Base-by-base conservation (phyloP, 2,888 invertebrate species). In the Drosophila diplacantha region DNA sequence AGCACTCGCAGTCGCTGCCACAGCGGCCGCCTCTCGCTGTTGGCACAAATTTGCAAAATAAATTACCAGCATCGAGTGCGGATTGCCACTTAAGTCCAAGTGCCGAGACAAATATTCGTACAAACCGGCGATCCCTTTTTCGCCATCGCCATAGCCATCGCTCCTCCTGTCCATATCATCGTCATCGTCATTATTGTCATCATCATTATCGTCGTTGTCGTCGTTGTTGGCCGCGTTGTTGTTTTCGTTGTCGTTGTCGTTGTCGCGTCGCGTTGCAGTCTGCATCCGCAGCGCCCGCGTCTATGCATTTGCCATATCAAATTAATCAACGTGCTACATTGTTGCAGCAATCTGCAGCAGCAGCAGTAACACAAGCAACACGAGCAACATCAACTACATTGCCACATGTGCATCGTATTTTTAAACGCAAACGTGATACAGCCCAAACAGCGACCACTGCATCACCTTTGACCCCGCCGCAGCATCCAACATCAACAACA, bases 301-400 rank as follows among this genome's bases (percentile, higher is more conserved):
- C 80, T 75, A 77, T 84, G 81, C 71, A 73, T 69, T 67, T 73
- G 76, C 79, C 75, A 81, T 83, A 76, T 76, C 80, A 81, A 74
- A 85, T 85, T 78, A 85, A 85, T 81, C 84, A 85, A 74, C 69
- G 69, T 73, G 74, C 74, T 75, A 80, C 86, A 84, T 77, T 82
- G 84, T 80, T 83, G 84, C 84, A 83, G 68, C 73, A 73, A 57
- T 59, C 64, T 68, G 65, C 68, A 72, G 35, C 76, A 72, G 65
- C 73, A 57, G n/a, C 55, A 44, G 14, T 47, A 58, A 37, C 54
- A 20, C 20, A 20, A 55, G 24, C 55, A 29, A 6, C 16, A 32
- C 12, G 18, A 44, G 18, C 70, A 57, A 34, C 64, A 55, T 46
- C 61, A 60, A 61, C 75, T 44, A 61, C 69, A 67, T 49, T 34